Conservation (phyloP, 2,888 invertebrate species). For the Temnothorax ravouxi region DNA sequence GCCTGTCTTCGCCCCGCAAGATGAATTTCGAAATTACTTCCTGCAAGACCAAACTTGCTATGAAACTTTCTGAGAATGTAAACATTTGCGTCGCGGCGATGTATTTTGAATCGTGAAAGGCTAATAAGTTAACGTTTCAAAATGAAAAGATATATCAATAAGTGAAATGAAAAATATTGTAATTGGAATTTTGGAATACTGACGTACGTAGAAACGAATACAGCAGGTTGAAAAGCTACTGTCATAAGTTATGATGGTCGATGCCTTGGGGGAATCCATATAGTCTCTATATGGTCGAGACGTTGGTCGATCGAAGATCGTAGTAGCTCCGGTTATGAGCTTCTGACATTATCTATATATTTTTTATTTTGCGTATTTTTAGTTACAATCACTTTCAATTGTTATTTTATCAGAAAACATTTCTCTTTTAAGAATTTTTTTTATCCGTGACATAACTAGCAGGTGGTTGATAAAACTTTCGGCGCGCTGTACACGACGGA, state of each 20-base stretch:
- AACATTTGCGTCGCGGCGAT: not conserved
- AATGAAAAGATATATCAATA: not conserved
- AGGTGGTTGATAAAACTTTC: constrained; percentile 13
- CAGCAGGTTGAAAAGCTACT: not conserved
- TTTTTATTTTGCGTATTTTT: not conserved
- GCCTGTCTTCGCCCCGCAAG: constrained; percentile 6
- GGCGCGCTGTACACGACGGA: not conserved
- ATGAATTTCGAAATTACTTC: constrained; percentile 14
- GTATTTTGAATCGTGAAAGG: not conserved
- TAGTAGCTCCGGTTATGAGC: not conserved
- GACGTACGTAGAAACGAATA: not conserved
- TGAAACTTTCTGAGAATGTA: constrained; percentile 24
- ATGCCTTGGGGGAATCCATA: not conserved
- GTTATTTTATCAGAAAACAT: not conserved
- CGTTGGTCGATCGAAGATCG: not conserved
- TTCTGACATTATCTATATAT: not conserved
- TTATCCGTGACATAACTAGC: not conserved
- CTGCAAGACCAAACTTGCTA: not conserved
- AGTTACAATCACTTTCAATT: not conserved
- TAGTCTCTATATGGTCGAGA: not conserved
- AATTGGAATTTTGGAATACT: not conserved
- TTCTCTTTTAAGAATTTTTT: not conserved
- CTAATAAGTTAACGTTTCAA: constrained; percentile 1
- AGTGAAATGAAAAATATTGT: not conserved
- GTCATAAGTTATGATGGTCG: not conserved